Conservation (phyloP, 2,113 vertebrate genomes). For the Zosterops pallidus region DNA sequence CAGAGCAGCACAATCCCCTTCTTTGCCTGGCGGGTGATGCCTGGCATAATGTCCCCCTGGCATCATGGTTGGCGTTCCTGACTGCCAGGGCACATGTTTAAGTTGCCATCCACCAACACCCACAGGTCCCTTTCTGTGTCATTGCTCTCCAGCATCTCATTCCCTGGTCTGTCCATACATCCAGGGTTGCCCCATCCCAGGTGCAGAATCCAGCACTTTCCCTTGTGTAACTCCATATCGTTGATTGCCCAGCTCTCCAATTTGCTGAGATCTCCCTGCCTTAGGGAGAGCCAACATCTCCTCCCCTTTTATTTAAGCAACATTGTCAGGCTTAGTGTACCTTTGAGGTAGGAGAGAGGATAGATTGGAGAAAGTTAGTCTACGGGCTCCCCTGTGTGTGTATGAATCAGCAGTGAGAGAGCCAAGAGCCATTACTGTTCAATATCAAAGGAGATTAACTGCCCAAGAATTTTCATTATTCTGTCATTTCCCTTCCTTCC, state of each 20-base stretch:
- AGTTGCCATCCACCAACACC: fast-evolving
- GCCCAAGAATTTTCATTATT: background rate
- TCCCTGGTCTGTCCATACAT: background rate
- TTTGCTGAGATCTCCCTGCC: background rate
- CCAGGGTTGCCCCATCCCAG: background rate
- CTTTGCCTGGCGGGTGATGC: fast-evolving
- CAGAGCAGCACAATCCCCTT: background rate
- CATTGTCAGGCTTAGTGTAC: background rate
- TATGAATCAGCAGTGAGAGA: background rate
- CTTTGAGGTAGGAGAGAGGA: background rate
- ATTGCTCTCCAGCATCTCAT: background rate
- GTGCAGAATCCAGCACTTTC: background rate
- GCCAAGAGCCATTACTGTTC: background rate
- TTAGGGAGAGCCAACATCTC: background rate
- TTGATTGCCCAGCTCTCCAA: background rate
- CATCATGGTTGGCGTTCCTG: background rate
- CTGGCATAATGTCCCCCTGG: fast-evolving
- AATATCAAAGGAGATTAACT: background rate
- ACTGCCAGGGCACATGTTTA: background rate
- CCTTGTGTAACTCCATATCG: fast-evolving
- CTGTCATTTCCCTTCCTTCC: background rate
- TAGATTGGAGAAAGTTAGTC: background rate
- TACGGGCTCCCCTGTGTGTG: fast-evolving
- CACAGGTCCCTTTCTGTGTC: fast-evolving
- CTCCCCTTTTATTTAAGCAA: background rate